Base-by-base conservation (phyloP, 2,797 vertebrate species). In the Lacerta viridis region DNA sequence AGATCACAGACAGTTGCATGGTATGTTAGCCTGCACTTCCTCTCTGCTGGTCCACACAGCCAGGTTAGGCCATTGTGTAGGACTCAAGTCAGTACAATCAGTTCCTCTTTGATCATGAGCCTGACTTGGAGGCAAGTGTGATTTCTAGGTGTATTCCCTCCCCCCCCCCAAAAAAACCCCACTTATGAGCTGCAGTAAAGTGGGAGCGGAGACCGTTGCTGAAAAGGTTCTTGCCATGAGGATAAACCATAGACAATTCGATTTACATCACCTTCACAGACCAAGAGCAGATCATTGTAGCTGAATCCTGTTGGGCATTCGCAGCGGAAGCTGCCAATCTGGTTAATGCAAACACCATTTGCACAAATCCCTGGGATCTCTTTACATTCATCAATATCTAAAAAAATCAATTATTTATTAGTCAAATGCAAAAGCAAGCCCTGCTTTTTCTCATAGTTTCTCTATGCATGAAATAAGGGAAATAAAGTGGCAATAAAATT, bases 321-420 rank as follows among this genome's bases (percentile, higher is more conserved):
- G 59, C 97, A 98, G 86, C 96, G 97, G 94, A 98, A 98, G 89
- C 97, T 98, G 92, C 97, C 97, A 25, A 97, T 97, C 91, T 97
- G 97, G 94, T 98, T 98, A 87, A 98, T 97, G 93, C 98, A 98
- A 84, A 98, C 97, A 13, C 97, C 97, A 11, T 97, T 98, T 80
- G 97, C 96, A 92, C 97, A 98, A 85, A 98, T 97, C 85, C 97
- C 97, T 83, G 97, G 97, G 84, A 98, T 98, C 91, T 97, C 97
- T 89, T 97, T 97, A 89, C 97, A 98, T 92, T 98, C 98, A 80
- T 98, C 97, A 78, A 98, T 98, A 94, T 98, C 97, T 98, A 95
- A 55, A 55, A 55, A 13, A 89, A 39, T 33, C 46, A 96, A 90
- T 76, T 76, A 69, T 29, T 94, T 61, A 27, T 88, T 66, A 61